Conservation (phyloP, 2,797 vertebrate species). For the Schizopygopsis malacanthus region DNA sequence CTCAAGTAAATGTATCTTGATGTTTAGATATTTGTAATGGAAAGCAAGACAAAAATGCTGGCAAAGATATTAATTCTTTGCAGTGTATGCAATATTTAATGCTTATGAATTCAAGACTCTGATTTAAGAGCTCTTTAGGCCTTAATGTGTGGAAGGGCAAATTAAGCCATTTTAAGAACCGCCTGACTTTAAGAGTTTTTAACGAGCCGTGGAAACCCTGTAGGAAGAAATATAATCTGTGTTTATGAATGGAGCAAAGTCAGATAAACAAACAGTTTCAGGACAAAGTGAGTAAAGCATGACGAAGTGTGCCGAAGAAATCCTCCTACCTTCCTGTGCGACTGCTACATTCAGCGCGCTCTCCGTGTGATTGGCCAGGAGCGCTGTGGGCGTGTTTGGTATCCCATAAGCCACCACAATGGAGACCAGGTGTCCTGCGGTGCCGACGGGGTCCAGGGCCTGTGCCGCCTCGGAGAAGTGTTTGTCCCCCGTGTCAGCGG, state of each 20-base stretch:
- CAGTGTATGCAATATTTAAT: neutral
- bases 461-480: constrained; percentile 70
- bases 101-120: neutral
- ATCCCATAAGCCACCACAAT: constrained; percentile 79
- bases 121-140: neutral
- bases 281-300: neutral
- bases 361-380: constrained; percentile 83
- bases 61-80: neutral
- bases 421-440: constrained; percentile 82
- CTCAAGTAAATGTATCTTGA: neutral
- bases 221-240: neutral
- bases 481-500: constrained; percentile 73
- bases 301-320: neutral
- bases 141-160: neutral
- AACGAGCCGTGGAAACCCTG: neutral
- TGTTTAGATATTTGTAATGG: neutral
- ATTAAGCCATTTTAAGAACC: neutral
- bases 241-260: neutral
- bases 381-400: constrained; percentile 73
- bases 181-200: neutral
- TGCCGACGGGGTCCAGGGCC: constrained; percentile 70
- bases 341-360: constrained; percentile 75
- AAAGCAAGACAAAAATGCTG: too few relatives aligned
- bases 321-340: constrained; percentile 72
- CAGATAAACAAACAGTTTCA: neutral